Evolutionary conservation across 1,140 invertebrate genomes (phyloP).

Genomic region (Bombus picipes): DNA sequence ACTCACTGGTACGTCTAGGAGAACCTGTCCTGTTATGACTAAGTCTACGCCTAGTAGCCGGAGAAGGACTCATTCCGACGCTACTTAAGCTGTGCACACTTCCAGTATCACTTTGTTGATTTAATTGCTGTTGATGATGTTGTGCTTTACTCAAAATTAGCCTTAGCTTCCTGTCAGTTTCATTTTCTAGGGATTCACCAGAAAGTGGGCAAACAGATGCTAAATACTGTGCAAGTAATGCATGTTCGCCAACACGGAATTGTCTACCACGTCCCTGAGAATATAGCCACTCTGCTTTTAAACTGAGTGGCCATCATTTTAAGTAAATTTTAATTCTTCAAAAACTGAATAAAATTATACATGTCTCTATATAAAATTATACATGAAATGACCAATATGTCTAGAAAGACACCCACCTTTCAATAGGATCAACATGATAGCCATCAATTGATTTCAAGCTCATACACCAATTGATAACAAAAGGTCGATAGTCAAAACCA

Average conservation of each 20-base stretch:
- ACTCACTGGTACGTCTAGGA: conserved; percentile 86
- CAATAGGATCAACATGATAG: conserved; percentile 93
- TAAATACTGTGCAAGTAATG: conserved; percentile 91
- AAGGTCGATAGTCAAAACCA: conserved; percentile 95
- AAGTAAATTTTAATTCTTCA: conserved; percentile 51
- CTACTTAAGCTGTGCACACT: conserved; percentile 81
- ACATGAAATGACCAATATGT: conserved; percentile 25
- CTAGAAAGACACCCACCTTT: conserved; percentile 86
- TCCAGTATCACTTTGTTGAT: conserved; percentile 84
- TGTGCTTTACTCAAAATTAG: conserved; percentile 94
- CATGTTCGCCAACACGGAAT: conserved; percentile 93
- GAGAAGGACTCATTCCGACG: conserved; percentile 79
- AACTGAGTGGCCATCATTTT: conserved; percentile 82
- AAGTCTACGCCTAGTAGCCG: conserved; percentile 77
- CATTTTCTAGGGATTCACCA: conserved; percentile 89
- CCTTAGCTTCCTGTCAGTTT: conserved; percentile 92
- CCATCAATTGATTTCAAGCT: conserved; percentile 94
- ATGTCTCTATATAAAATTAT: neutral
- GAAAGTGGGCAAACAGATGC: conserved; percentile 89
- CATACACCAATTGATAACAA: conserved; percentile 96
- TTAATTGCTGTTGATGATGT: conserved; percentile 92
- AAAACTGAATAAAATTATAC: conserved; percentile 9
- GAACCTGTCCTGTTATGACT: conserved; percentile 82
- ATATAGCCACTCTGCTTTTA: conserved; percentile 97
- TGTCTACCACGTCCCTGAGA: conserved; percentile 95